Evolutionary conservation across 1,140 invertebrate species (phyloP), one percentile per base, ranked within the genome.

Genomic region (Potamilus streckersoni): DNA sequence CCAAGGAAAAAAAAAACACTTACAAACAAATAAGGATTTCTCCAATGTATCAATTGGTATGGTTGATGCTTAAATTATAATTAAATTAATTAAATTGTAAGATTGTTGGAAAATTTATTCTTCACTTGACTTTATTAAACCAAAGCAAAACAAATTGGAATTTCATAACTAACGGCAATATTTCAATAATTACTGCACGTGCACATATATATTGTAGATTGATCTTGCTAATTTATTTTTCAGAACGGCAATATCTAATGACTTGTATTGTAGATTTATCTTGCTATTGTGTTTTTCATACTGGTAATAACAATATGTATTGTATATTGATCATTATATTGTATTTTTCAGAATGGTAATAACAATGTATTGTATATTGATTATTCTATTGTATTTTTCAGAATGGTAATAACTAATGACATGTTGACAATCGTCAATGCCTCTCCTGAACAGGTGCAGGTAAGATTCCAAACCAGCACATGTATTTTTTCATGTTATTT

Each of bases 361-460:
- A 79, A 92, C 93, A 4, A 31, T 31, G 27, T 31, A 31, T 31
- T 31, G 27, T 31, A 31, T 31, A 31, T 49, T 49, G 6, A 49
- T 49, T 8, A 49, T 49, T 31, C n/a, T 56, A 20, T 55, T 57
- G 55, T 74, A 20, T 68, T 67, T 70, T 74, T 72, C 60, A 80
- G 73, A 23, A 82, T 94, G 86, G 95, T 94, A 83, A 96, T 97
- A 79, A 92, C 93, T 65, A 97, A 97, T 87, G 96, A 97, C 84
- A 92, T 94, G 73, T 87, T 96, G 2, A 93, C 93, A 78, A 90
- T 97, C 60, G 93, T 92, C 13, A 93, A 93, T 83, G 93, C 95
- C 17, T 94, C 93, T 2, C 86, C 92, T 15, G 91, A 93, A 59
- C 95, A 96, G 91, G 90, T 93, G 14, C 80, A 92, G 90, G 87